Evolutionary conservation across 2,888 invertebrate genomes (phyloP), one percentile per base, ranked within the genome.

Genomic region (Deilephila porcellus): DNA sequence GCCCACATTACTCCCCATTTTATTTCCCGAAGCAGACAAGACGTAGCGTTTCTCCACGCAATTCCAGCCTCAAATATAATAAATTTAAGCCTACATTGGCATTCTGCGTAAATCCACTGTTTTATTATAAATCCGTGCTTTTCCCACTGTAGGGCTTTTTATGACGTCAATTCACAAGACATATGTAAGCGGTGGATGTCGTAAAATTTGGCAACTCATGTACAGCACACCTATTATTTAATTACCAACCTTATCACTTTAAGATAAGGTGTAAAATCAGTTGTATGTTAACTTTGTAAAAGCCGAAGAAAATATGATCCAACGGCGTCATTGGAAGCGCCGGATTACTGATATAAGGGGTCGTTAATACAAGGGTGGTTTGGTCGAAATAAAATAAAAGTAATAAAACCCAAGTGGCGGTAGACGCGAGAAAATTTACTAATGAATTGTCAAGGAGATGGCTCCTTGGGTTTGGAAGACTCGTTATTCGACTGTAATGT

Each of bases 71-170:
- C n/a, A 32, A 64, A 60, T 72, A 71, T 56, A 71, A 56, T 71
- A 59, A 71, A 72, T 74, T 74, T 71, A 74, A 74, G 64, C 82
- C 79, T 82, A 76, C 77, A 78, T 82, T 79, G 78, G 71, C 76
- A 83, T 81, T 82, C 83, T 72, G 73, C 76, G 76, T 77, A 78
- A 73, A 80, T 78, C 80, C 78, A 76, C 74, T 75, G 78, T 80
- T 83, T 83, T 83, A 82, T 82, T 82, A 82, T 82, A 79, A 83
- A 83, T 79, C 84, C 83, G 78, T 78, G 79, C 77, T 82, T 74
- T 79, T 75, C 79, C 74, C 78, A 74, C 75, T 76, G 78, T 78
- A 80, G 79, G 52, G 80, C 78, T 75, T 81, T 82, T 83, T 83
- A 83, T 77, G 83, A 81, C 76, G 74, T 76, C 83, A 83, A 83